phyloP scores from a whole-genome alignment of 1,140 invertebrate species.

The Agrypnia vestita region DNA sequence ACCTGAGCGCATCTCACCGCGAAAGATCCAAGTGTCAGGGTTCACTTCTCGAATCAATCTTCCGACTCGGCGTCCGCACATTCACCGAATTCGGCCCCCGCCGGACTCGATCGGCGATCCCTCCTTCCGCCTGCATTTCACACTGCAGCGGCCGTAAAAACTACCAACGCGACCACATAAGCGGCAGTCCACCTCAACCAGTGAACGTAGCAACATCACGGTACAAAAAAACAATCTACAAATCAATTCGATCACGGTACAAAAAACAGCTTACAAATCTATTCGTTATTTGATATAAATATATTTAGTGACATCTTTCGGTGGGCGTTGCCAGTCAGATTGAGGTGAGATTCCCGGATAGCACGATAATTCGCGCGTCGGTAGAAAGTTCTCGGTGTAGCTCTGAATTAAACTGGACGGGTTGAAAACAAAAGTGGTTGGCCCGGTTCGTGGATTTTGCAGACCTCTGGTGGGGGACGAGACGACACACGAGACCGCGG shows the following conservation, averaged over 20 bases:
- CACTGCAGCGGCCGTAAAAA: neutral
- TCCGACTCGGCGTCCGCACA: no score
- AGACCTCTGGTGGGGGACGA: neutral
- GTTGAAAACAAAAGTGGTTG: slow-evolving; percentile 5
- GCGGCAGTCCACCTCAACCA: neutral
- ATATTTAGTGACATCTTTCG: neutral
- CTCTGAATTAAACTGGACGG: neutral
- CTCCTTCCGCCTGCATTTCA: slow-evolving; percentile 11
- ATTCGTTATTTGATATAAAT: no score
- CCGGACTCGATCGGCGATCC: neutral
- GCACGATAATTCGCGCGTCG: neutral
- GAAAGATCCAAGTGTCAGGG: no score
- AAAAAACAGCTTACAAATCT: neutral
- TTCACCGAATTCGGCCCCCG: neutral
- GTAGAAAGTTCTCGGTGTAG: slow-evolving; percentile 8
- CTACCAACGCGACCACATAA: neutral
- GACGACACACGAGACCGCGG: neutral
- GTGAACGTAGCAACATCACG: neutral
- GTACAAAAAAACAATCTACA: neutral
- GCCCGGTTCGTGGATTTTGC: neutral
- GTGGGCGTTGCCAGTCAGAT: neutral
- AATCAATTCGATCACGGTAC: no score
- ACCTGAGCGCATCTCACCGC: no score
- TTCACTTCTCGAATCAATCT: no score
- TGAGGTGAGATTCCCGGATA: neutral